Base-by-base conservation (phyloP, 2,797 vertebrate species). In the Diplodus sargus region DNA sequence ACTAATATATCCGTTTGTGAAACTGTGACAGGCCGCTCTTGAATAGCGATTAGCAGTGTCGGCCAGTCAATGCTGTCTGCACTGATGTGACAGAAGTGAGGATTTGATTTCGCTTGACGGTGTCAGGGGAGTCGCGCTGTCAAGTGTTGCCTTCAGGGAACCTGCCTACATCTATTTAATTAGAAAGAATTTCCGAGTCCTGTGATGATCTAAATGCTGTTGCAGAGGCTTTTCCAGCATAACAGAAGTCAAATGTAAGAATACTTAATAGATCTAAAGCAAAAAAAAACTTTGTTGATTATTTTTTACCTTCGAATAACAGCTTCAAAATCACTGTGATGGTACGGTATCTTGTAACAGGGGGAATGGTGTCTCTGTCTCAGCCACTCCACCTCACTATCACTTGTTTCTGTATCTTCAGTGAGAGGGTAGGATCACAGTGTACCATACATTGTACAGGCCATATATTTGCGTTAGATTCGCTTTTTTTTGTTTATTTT, bases 21-120 rank as follows among this genome's bases (percentile, higher is more conserved):
- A 63, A 70, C 16, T 65, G 59, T 73, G 67, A 76, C 56, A 82
- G 70, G n/a, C 43, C 0, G 3, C 54, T 61, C 68, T 45, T 79
- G 59, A 77, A 76, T 49, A 51, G 64, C 11, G 28, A 79, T 84
- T 81, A 74, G 61, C 22, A 23, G 42, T 54, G 74, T 73, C 22
- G 4, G 43, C 49, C 51, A 56, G 57, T 84, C 61, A 45, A 11
- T 45, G 57, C 65, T 17, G 65, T 63, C 52, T 54, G 61, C 58
- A 5, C 28, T 65, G 34, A 75, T 61, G 15, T 49, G 68, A 79
- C 74, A 65, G 65, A 54, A 22, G 59, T 52, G 57, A 84, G 70
- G 54, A 63, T 82, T 75, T 85, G 45, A 75, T 85, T 79, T 82
- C 18, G 34, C 10, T 79, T 66, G 85, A 83, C 71, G 77, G 57